Evolutionary conservation across 2,888 invertebrate species (phyloP).

Genomic region (Camponotus fellah): DNA sequence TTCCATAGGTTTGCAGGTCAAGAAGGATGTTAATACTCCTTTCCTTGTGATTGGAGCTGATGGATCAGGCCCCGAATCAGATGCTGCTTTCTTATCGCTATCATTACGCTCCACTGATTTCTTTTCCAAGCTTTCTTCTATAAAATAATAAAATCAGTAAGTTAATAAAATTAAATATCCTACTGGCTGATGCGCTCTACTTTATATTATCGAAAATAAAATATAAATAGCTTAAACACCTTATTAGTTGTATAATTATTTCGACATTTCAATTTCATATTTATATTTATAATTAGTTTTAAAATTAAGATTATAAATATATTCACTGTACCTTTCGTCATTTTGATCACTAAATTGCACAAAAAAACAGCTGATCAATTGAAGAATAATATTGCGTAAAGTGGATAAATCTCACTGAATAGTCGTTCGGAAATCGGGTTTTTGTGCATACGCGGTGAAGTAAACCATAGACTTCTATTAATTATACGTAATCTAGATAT

Average conservation of each 20-base stretch:
- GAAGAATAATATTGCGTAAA: background rate
- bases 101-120: constrained; percentile 82
- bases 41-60: constrained; percentile 93
- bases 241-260: background rate
- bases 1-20: constrained; percentile 93
- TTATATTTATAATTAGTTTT: constrained; percentile 29
- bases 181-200: background rate
- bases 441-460: too few species aligned
- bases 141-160: constrained; percentile 21
- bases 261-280: background rate
- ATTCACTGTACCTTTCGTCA: constrained; percentile 68
- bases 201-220: background rate
- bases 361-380: background rate
- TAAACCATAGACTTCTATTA: too few species aligned
- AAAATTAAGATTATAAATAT: background rate
- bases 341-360: constrained; percentile 19
- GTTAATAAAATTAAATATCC: background rate
- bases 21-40: constrained; percentile 93
- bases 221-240: background rate
- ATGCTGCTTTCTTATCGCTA: constrained; percentile 78
- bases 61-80: constrained; percentile 89
- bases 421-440: too few species aligned
- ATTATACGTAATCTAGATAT: too few species aligned
- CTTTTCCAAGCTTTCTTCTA: constrained; percentile 80
- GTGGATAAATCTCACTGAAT: too few species aligned